These are phyloP conservation scores for Invenusta paracnida DNA, from an alignment of 2,888 invertebrate species.

Conservation along the genomic window DNA sequence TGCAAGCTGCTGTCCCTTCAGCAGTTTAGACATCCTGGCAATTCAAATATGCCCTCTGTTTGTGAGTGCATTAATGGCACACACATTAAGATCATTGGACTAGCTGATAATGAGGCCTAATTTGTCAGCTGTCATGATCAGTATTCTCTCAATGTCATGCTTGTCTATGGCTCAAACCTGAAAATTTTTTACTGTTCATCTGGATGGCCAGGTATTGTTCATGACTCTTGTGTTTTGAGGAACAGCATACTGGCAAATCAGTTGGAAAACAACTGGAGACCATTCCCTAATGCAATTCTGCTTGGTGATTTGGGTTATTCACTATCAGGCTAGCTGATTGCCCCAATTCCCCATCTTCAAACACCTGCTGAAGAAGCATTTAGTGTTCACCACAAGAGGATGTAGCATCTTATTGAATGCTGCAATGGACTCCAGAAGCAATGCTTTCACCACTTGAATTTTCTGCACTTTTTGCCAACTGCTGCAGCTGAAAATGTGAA, in stretches of 20 bases:
- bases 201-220: neutral
- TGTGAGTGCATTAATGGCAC: neutral
- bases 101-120: neutral
- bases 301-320: neutral
- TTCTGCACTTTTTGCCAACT: neutral
- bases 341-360: neutral
- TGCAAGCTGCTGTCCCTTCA: neutral
- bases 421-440: neutral
- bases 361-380: neutral
- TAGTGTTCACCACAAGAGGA: neutral
- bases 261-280: neutral
- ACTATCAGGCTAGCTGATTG: neutral
- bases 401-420: neutral
- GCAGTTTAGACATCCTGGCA: no score
- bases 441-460: neutral
- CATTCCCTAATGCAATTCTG: neutral
- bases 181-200: neutral
- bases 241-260: neutral
- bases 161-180: neutral
- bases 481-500: neutral
- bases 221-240: constrained; percentile 10
- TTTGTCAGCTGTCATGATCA: neutral
- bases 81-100: neutral
- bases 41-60: neutral
- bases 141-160: neutral